phyloP scores from a whole-genome alignment of 1,140 invertebrate species.

The Drosophila arawakana region DNA sequence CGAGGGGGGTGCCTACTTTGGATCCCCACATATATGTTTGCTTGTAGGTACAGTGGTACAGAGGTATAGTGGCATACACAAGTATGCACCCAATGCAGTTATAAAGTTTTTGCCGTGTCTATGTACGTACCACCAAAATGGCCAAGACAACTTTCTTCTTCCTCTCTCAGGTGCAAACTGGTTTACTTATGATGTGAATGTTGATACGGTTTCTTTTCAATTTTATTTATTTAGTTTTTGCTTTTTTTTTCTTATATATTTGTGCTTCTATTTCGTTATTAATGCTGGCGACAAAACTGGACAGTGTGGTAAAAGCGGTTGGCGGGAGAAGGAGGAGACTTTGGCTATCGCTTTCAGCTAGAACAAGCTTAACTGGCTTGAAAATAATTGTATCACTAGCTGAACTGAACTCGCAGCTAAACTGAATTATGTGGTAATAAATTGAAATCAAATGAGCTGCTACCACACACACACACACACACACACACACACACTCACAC shows the following conservation, averaged over 20 bases:
- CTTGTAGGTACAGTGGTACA: slow-evolving; percentile 8
- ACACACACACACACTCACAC: slow-evolving; percentile 13
- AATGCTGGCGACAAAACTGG: slow-evolving; percentile 53
- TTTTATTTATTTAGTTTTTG: slow-evolving; percentile 46
- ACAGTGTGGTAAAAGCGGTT: slow-evolving; percentile 15
- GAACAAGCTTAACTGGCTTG: slow-evolving; percentile 77
- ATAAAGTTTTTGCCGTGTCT: slow-evolving; percentile 55
- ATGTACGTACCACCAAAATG: slow-evolving; percentile 64
- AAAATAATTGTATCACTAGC: slow-evolving; percentile 78
- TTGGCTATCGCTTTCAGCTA: slow-evolving; percentile 79
- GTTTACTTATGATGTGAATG: slow-evolving; percentile 83
- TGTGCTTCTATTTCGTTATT: slow-evolving; percentile 70
- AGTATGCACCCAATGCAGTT: slow-evolving; percentile 48
- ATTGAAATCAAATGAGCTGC: slow-evolving; percentile 73
- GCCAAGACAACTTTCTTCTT: slow-evolving; percentile 83
- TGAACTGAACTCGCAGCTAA: slow-evolving; percentile 14
- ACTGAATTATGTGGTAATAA: slow-evolving; percentile 76
- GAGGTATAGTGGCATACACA: neutral
- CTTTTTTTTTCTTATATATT: slow-evolving; percentile 36
- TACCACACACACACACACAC: slow-evolving; percentile 24
- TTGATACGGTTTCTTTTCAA: slow-evolving; percentile 81
- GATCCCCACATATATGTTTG: slow-evolving; percentile 45
- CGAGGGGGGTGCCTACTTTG: slow-evolving; percentile 45
- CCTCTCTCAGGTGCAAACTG: slow-evolving; percentile 83
- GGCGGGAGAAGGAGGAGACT: slow-evolving; percentile 13